Percentiles rank a stretch among this genome's conserved stretches.
Conservation (phyloP, 2,888 invertebrate species). For the Notodonta dromedarius region DNA sequence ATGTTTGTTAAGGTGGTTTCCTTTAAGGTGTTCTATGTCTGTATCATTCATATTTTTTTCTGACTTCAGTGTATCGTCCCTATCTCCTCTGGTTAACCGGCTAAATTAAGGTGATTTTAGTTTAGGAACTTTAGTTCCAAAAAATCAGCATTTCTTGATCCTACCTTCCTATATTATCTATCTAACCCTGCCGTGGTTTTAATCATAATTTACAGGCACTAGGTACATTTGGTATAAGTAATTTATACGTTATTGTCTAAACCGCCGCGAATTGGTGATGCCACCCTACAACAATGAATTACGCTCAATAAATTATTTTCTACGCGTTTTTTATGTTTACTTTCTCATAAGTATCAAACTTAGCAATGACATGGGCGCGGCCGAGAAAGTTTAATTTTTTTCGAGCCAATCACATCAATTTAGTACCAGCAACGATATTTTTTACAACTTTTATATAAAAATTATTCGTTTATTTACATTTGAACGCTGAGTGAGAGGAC, state of each 20-base stretch:
- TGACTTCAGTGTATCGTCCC: no score
- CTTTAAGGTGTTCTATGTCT: no score
- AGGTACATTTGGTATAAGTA: neutral
- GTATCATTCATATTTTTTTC: no score
- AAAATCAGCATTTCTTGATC: no score
- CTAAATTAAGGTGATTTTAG: no score
- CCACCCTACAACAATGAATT: conserved; percentile 41
- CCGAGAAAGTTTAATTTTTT: conserved; percentile 45
- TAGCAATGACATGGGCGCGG: conserved; percentile 45
- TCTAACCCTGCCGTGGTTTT: neutral
- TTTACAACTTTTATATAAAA: conserved; percentile 33
- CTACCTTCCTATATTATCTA: no score
- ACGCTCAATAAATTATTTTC: conserved; percentile 52
- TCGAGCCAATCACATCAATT: conserved; percentile 29
- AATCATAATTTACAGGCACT: no score
- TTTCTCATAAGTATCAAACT: conserved; percentile 50
- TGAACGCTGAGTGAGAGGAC: conserved; percentile 24
- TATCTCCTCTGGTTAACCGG: no score
- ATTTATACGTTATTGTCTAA: neutral
- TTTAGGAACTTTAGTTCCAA: no score
- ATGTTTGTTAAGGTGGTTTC: no score
- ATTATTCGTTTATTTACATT: conserved; percentile 24
- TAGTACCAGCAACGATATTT: conserved; percentile 25
- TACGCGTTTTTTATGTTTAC: conserved; percentile 47
- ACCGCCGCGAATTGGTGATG: conserved; percentile 23